A percentile compares a stretch with the other conserved stretches of the same genome.
Evolutionary conservation across 92 coral and sea anemone genomes (phyloP).

Genomic region (Bergia sp.): DNA sequence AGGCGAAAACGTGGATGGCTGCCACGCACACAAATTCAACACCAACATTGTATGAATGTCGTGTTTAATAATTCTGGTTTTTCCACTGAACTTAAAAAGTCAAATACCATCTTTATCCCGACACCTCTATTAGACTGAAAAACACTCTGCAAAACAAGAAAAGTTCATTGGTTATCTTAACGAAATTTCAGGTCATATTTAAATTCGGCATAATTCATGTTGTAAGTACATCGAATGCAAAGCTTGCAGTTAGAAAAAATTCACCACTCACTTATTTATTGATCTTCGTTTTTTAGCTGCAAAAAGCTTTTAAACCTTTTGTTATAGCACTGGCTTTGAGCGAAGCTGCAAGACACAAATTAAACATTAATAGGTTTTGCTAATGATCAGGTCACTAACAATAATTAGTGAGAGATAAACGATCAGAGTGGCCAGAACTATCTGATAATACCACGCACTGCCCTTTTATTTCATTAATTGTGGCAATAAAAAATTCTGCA

Average conservation of each 20-base stretch:
- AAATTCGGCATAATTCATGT: not conserved
- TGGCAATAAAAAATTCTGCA: slow-evolving; percentile 7
- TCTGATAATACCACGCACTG: no score
- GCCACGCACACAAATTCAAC: not conserved
- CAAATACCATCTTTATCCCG: not conserved
- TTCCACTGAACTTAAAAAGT: not conserved
- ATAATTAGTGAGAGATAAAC: not conserved
- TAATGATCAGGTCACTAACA: not conserved
- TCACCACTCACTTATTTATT: not conserved
- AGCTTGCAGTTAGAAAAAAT: not conserved
- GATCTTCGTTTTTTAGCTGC: not conserved
- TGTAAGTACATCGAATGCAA: not conserved
- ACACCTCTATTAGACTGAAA: not conserved
- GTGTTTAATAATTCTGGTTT: not conserved
- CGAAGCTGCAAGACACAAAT: slow-evolving; percentile 1
- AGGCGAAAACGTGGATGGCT: not conserved
- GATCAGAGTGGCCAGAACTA: not conserved
- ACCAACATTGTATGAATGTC: not conserved
- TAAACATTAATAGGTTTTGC: not conserved
- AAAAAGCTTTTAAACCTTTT: not conserved
- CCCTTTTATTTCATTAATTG: slow-evolving; percentile 5
- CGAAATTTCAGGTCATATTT: not conserved
- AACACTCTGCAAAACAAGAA: not conserved
- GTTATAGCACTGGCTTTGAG: slow-evolving; percentile 3
- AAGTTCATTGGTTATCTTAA: not conserved